Percentiles rank a stretch among this genome's conserved stretches.
phyloP scores from a whole-genome alignment of 1,140 invertebrate species.

The Aphidius gifuensis region DNA sequence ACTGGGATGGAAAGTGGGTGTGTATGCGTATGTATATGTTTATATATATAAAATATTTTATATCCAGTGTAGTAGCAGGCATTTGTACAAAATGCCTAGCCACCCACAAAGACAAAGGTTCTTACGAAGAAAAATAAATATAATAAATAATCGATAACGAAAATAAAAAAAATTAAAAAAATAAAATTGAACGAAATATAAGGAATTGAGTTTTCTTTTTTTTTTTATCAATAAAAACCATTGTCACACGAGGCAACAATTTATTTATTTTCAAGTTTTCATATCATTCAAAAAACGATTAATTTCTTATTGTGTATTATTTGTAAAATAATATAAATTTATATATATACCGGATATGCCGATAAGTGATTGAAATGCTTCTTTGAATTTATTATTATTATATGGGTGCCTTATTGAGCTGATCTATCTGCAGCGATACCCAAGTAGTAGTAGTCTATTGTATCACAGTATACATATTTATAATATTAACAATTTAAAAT shows the following conservation, averaged over 20 bases:
- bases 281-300: constrained; percentile 9
- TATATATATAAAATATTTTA: neutral
- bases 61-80: constrained; percentile 10
- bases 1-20: too few relatives aligned
- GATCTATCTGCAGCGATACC: neutral
- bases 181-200: constrained; percentile 6
- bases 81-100: constrained; percentile 15
- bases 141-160: neutral
- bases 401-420: too few relatives aligned
- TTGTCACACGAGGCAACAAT: neutral
- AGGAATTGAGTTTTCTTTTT: neutral
- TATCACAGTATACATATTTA: neutral
- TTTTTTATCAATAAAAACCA: too few relatives aligned
- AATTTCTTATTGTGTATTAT: constrained; percentile 1
- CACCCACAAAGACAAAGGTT: neutral
- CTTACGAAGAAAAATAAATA: too few relatives aligned
- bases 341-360: neutral
- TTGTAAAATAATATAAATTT: neutral
- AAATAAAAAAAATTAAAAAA: constrained; percentile 4
- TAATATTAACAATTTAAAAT: too few relatives aligned
- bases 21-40: too few relatives aligned
- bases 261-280: neutral
- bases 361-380: constrained; percentile 16
- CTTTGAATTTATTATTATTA: constrained; percentile 3
- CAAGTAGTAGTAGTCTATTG: constrained; percentile 8